A percentile compares a stretch with the other conserved stretches of the same genome.
phyloP scores from a whole-genome alignment of 1,140 invertebrate genomes.

The Drosophila kanapiae region DNA sequence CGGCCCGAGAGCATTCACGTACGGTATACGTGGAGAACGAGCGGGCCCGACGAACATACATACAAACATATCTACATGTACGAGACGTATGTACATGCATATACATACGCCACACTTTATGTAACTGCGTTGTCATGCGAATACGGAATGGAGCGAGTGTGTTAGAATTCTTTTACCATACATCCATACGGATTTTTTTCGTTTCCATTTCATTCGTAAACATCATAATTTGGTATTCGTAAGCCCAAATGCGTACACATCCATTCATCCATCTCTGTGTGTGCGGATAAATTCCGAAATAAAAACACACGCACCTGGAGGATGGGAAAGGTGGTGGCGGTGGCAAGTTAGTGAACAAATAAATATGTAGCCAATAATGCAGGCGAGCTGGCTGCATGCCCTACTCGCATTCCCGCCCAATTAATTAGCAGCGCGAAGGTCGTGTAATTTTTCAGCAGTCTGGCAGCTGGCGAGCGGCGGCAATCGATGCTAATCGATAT shows the following conservation, averaged over 20 bases:
- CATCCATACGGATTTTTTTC: conserved; percentile 76
- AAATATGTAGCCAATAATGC: conserved; percentile 1
- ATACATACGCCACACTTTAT: conserved; percentile 70
- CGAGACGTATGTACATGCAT: conserved; percentile 50
- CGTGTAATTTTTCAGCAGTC: conserved; percentile 36
- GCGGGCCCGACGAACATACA: conserved; percentile 55
- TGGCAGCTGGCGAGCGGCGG: conserved; percentile 49
- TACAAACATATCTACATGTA: conserved; percentile 71
- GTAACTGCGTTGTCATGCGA: conserved; percentile 81
- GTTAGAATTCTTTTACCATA: conserved; percentile 81
- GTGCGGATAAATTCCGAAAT: conserved; percentile 45
- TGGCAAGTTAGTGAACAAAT: conserved; percentile 17
- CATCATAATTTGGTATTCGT: conserved; percentile 84
- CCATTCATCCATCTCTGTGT: conserved; percentile 20
- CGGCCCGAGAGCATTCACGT: conserved; percentile 48
- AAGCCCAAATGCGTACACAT: conserved; percentile 71
- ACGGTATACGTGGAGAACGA: conserved; percentile 66
- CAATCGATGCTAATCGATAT: conserved; percentile 75
- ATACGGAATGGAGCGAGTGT: conserved; percentile 70
- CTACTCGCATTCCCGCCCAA: conserved; percentile 16
- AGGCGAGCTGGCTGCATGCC: background rate
- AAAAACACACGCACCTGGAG: conserved; percentile 53
- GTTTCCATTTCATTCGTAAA: conserved; percentile 84
- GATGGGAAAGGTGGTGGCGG: background rate
- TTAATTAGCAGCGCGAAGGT: conserved; percentile 52